Evolutionary conservation across 1,140 invertebrate genomes (phyloP).

Genomic region (Parasteatoda tepidariorum): DNA sequence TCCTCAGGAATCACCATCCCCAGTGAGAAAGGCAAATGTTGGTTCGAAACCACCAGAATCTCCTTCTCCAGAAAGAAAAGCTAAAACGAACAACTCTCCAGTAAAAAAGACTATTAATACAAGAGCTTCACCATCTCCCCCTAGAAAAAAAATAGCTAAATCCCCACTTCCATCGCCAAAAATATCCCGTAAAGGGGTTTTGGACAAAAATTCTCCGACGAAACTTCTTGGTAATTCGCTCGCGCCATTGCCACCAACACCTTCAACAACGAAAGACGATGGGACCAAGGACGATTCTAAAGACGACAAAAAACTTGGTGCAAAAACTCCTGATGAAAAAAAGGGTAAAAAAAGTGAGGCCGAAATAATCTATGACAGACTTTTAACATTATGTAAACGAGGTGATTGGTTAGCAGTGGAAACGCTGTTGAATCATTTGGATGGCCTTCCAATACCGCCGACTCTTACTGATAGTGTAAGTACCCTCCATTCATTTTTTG

Average conservation of each 20-base stretch:
- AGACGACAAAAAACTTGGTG: background rate
- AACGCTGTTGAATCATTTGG: slow-evolving; percentile 62
- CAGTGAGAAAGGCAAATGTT: background rate
- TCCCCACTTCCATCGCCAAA: slow-evolving; percentile 40
- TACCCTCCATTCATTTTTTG: background rate
- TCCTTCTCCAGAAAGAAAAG: slow-evolving; percentile 25
- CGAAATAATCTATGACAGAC: slow-evolving; percentile 16
- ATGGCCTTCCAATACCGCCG: slow-evolving; percentile 48
- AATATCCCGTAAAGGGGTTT: slow-evolving; percentile 8
- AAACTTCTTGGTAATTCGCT: slow-evolving; percentile 6
- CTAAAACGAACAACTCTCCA: background rate
- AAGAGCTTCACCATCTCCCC: slow-evolving; percentile 29
- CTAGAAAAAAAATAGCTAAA: slow-evolving; percentile 11
- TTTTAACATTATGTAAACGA: slow-evolving; percentile 62
- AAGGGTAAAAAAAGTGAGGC: slow-evolving; percentile 29
- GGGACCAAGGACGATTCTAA: background rate
- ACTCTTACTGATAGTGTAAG: slow-evolving; percentile 58
- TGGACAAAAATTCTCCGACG: slow-evolving; percentile 4
- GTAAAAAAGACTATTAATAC: slow-evolving; percentile 10
- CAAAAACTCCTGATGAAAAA: background rate
- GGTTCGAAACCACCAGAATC: slow-evolving; percentile 12
- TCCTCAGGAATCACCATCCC: slow-evolving; percentile 19
- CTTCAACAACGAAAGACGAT: background rate
- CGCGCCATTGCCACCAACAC: slow-evolving; percentile 11
- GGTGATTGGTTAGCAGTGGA: slow-evolving; percentile 64